Base-by-base conservation (phyloP, 2,113 vertebrate genomes). In the Limnothrissa miodon region DNA sequence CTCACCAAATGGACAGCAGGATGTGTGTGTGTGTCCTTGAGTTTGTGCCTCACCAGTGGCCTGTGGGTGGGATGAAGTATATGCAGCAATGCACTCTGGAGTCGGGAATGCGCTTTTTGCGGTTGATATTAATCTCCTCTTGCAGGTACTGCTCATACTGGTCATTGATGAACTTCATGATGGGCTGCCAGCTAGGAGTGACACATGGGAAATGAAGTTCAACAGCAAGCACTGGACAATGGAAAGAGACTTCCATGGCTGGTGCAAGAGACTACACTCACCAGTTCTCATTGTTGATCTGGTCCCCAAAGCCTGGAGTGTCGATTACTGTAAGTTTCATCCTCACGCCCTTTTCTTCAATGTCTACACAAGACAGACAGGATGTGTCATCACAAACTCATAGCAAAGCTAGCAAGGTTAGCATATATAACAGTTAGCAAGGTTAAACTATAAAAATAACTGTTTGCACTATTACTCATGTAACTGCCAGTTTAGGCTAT, bases 201-300 rank as follows among this genome's bases (percentile, higher is more conserved):
- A 39, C 45, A 1, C 29, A 83, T 78, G 74, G 84, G 42, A 82
- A 45, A 74, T 29, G 33, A 42, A 78, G n/a, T 44, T 78, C 80
- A 45, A 56, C 11, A 39, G 53, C 9, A 39, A 78, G 25, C 36
- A 39, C 19, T 21, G 17, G 13, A 44, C 17, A 5, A 21, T 70
- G 4, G 33, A 19, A 56, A 39, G 21, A 17, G 6, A 39, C 48
- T 19, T 23, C 4, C 23, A 25, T 36, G 36, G 74, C n/a, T 8
- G 70, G 5, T 36, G 23, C 56, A 39, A 39, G 33, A 19, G n/a
- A 25, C 25, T 44, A 66, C 44, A 42, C 94, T 96, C 88, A 99
- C 98, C 98, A 99, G 92, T 99, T 98, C 93, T 99, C 97, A 0
- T 99, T 99, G 94, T 99, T 99, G 94, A 99, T 99, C 90, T 99